phyloP scores from a whole-genome alignment of 2,113 vertebrate genomes.

The Anarhynchus alexandrinus region DNA sequence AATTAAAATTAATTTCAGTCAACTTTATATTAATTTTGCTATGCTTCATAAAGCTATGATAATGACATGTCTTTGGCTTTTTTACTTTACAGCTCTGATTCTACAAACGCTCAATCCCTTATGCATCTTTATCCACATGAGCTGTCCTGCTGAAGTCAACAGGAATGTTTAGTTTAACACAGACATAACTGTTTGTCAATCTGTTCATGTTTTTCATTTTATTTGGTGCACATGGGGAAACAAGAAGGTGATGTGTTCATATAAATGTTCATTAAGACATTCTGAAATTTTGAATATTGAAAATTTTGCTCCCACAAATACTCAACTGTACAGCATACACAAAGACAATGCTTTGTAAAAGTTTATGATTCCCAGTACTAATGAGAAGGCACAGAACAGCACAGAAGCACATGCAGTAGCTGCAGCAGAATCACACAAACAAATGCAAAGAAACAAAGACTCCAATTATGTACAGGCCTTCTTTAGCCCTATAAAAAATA shows the following conservation, averaged over 20 bases:
- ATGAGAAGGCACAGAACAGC: background rate
- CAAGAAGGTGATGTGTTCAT: background rate
- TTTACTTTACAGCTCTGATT: background rate
- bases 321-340: background rate
- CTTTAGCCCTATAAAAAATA: background rate
- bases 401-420: background rate
- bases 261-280: background rate
- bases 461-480: background rate
- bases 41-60: background rate
- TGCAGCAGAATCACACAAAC: background rate
- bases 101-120: background rate
- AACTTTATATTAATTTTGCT: background rate
- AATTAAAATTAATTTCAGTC: background rate
- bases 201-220: background rate
- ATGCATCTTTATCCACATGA: background rate
- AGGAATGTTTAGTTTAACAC: background rate
- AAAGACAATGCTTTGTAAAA: background rate
- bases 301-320: background rate
- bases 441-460: background rate
- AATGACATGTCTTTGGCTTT: background rate
- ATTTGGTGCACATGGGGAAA: background rate
- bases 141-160: background rate
- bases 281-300: background rate
- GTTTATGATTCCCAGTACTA: background rate
- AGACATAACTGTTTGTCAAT: background rate